phyloP scores from a whole-genome alignment of 2,797 vertebrate genomes.

The Premnoplex brunnescens region DNA sequence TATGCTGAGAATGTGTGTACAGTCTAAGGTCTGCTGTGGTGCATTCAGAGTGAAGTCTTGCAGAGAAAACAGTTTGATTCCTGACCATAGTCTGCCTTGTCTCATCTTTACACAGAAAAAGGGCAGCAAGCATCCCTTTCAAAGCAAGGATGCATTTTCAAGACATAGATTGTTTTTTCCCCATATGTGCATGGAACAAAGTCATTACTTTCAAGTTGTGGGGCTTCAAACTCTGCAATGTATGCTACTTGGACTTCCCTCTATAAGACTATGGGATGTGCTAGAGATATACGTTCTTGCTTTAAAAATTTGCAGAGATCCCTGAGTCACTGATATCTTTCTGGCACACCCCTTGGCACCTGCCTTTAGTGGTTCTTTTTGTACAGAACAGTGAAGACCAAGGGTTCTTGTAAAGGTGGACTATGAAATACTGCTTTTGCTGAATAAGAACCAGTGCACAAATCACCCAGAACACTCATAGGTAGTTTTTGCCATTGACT shows the following conservation, averaged over 20 bases:
- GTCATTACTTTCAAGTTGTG: not conserved
- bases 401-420: not conserved
- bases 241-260: not conserved
- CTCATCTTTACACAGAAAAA: not conserved
- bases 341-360: not conserved
- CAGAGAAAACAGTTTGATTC: constrained; percentile 4
- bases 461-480: not conserved
- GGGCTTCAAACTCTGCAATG: not conserved
- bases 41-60: not conserved
- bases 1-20: not conserved
- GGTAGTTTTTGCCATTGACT: not conserved
- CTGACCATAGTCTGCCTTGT: not conserved
- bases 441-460: not conserved
- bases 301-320: not conserved
- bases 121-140: not conserved
- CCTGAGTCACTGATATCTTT: not conserved
- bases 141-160: not conserved
- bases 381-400: not conserved
- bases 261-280: not conserved
- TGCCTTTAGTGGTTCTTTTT: not conserved
- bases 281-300: not conserved
- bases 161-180: not conserved
- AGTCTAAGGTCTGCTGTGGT: not conserved
- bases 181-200: not conserved
- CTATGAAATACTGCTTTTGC: not conserved